Conservation (phyloP, 2,888 invertebrate species). For the Caenorhabditis imperialis region DNA sequence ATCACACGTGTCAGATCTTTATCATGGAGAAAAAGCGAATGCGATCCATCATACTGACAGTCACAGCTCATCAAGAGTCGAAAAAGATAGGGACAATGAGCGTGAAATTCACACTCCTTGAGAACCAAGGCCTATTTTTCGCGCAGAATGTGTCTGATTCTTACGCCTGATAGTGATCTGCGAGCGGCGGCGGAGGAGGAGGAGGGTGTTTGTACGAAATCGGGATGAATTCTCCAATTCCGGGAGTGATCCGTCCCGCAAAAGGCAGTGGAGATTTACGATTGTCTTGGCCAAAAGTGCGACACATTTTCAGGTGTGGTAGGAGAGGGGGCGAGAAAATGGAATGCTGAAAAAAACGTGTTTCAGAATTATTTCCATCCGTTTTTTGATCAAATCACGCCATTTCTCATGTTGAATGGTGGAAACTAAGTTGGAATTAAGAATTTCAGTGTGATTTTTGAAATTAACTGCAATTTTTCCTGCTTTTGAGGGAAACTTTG, state of each 20-base stretch:
- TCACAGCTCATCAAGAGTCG: no score
- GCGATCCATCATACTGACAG: conserved; percentile 40
- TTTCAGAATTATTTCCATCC: no score
- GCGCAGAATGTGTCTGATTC: conserved; percentile 52
- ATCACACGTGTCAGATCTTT: conserved; percentile 38
- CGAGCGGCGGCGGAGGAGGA: no score
- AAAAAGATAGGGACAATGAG: no score
- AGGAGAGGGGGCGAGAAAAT: no score
- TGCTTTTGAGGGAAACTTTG: no score
- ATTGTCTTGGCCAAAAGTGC: conserved; percentile 40
- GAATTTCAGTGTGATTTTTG: no score
- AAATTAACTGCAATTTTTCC: no score
- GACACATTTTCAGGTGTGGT: conserved; percentile 21
- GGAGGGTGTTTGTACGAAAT: conserved; percentile 49
- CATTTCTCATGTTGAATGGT: no score
- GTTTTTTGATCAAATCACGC: no score
- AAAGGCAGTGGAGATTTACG: conserved; percentile 52
- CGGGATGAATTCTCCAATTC: conserved; percentile 35
- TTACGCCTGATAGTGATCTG: conserved; percentile 54
- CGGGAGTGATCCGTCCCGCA: conserved; percentile 40
- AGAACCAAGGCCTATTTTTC: conserved; percentile 45
- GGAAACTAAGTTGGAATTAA: no score
- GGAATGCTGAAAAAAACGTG: no score
- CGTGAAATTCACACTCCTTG: conserved; percentile 42
- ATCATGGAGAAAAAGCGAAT: conserved; percentile 22